Conservation (phyloP, 2,888 invertebrate species). For the Volucella bombylans region DNA sequence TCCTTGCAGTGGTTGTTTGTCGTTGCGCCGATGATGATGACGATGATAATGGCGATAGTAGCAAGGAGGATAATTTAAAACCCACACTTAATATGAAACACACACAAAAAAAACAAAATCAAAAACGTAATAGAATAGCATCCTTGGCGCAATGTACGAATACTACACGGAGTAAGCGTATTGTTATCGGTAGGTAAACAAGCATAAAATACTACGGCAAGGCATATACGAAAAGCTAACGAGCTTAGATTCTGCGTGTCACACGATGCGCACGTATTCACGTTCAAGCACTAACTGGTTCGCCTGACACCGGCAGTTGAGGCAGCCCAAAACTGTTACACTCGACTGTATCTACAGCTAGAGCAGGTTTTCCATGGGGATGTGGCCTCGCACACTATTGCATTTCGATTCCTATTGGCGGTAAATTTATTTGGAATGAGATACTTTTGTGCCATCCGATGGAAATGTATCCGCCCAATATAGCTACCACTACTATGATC, state of each 20-base stretch:
- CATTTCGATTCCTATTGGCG: slow-evolving; percentile 46
- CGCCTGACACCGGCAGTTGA: slow-evolving; percentile 64
- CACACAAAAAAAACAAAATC: slow-evolving; percentile 37
- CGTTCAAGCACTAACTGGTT: slow-evolving; percentile 82
- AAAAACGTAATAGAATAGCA: slow-evolving; percentile 48
- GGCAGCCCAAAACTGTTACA: slow-evolving; percentile 73
- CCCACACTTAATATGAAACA: slow-evolving; percentile 51
- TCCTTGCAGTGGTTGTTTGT: slow-evolving; percentile 65
- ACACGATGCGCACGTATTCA: slow-evolving; percentile 81
- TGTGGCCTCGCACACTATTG: slow-evolving; percentile 68
- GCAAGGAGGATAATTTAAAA: slow-evolving; percentile 41
- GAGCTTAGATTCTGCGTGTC: slow-evolving; percentile 73
- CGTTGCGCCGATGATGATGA: slow-evolving; percentile 59
- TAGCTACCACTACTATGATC: slow-evolving; percentile 36
- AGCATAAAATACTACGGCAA: slow-evolving; percentile 44
- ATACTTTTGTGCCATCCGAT: slow-evolving; percentile 45
- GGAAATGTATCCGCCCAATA: slow-evolving; percentile 34
- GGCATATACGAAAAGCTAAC: slow-evolving; percentile 64
- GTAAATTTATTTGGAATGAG: slow-evolving; percentile 40
- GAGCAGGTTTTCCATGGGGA: slow-evolving; percentile 69
- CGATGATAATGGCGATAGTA: slow-evolving; percentile 23
- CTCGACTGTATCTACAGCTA: slow-evolving; percentile 53
- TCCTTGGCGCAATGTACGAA: slow-evolving; percentile 41
- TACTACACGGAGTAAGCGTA: slow-evolving; percentile 12
- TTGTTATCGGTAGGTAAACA: slow-evolving; percentile 29